phyloP scores from a whole-genome alignment of 2,888 invertebrate species.

The Boloria euphrosyne region DNA sequence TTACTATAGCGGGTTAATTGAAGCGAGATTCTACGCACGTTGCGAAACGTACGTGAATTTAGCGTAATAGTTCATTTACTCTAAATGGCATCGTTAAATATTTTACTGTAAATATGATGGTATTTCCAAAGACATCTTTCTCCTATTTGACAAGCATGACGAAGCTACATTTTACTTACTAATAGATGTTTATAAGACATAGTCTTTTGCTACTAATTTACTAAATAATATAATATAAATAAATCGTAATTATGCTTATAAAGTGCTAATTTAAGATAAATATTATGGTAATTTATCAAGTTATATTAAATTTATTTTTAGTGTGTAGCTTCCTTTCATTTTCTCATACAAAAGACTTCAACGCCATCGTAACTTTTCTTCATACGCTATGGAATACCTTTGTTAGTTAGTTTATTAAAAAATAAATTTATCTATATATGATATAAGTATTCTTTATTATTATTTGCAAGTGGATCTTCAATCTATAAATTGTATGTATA shows the following conservation, averaged over 20 bases:
- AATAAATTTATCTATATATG: too few species aligned
- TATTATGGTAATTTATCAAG: too few species aligned
- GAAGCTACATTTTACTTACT: background rate
- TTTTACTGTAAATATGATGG: background rate
- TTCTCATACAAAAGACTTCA: constrained; percentile 36
- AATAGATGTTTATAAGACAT: too few species aligned
- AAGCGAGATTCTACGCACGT: constrained; percentile 10
- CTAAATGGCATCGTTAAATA: background rate
- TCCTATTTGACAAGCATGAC: background rate
- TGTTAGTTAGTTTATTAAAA: too few species aligned
- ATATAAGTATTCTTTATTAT: background rate
- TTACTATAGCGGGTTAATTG: constrained; percentile 2
- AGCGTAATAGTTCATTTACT: background rate
- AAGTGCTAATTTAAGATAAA: too few species aligned
- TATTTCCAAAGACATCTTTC: background rate
- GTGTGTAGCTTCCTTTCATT: background rate
- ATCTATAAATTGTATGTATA: too few species aligned
- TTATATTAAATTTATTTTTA: background rate
- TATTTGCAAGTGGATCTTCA: too few species aligned
- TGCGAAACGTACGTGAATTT: constrained; percentile 1
- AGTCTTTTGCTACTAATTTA: too few species aligned
- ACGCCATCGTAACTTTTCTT: constrained; percentile 11
- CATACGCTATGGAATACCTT: too few species aligned
- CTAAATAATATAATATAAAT: too few species aligned
- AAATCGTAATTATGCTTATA: too few species aligned